These are phyloP conservation scores for Paramormyrops hopkinsi DNA, from an alignment of 2,797 vertebrate genomes.

Conservation along the genomic window DNA sequence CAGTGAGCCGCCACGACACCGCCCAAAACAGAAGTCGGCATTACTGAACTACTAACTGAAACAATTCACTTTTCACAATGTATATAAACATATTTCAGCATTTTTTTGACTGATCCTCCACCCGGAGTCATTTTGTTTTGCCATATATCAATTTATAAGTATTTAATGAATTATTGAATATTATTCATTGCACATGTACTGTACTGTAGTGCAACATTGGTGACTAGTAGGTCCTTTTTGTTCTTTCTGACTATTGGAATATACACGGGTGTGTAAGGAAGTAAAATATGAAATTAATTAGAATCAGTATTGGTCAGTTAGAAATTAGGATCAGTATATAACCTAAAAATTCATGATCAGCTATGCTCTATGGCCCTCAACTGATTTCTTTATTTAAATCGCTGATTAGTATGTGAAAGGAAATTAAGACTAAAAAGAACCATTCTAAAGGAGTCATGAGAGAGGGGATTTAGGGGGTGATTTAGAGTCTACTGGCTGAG, in stretches of 20 bases:
- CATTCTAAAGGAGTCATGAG: not conserved
- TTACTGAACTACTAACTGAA: not conserved
- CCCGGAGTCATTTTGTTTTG: not conserved
- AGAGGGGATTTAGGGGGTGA: constrained; percentile 9
- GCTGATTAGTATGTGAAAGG: not conserved
- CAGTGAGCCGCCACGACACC: not conserved
- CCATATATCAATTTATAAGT: not conserved
- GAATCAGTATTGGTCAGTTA: not conserved
- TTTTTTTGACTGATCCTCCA: not conserved
- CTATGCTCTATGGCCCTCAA: not conserved
- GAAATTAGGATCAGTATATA: not conserved
- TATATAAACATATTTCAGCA: not conserved
- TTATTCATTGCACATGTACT: not conserved
- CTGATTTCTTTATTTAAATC: constrained; percentile 15
- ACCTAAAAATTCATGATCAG: not conserved
- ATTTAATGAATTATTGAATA: not conserved
- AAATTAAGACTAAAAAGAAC: constrained; percentile 11
- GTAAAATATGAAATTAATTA: not conserved
- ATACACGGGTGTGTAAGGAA: not conserved
- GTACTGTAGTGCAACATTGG: not conserved
- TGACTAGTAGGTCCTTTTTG: not conserved
- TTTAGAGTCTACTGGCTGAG: constrained; percentile 15
- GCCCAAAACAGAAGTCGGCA: not conserved
- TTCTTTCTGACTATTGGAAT: not conserved
- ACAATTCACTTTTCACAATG: not conserved